phyloP scores from a whole-genome alignment of 2,888 invertebrate species.

The Synergus laeviventris region DNA sequence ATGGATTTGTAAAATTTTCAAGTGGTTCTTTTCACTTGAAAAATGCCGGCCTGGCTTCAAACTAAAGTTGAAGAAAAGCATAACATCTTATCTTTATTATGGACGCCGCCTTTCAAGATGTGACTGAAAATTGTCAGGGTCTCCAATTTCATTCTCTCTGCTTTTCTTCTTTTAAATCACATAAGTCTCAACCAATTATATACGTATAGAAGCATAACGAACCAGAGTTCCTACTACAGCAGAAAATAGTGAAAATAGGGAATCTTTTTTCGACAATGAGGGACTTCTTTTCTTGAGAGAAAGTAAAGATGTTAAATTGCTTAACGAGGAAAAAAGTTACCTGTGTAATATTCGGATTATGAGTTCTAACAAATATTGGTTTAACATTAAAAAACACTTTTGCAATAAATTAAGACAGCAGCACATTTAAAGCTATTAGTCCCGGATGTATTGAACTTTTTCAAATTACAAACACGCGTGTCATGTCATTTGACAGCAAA shows the following conservation, averaged over 20 bases:
- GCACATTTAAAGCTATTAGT: conserved; percentile 20
- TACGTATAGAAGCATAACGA: background rate
- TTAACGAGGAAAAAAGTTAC: conserved; percentile 11
- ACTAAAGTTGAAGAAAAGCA: background rate
- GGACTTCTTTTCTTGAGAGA: too few relatives aligned
- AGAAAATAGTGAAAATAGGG: background rate
- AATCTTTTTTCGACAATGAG: background rate
- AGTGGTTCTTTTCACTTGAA: background rate
- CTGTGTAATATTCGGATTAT: conserved; percentile 11
- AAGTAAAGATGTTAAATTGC: background rate
- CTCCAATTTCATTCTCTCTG: background rate
- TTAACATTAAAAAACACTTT: conserved; percentile 5
- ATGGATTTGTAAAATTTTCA: conserved; percentile 1
- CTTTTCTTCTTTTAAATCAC: background rate
- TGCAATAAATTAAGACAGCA: conserved; percentile 3
- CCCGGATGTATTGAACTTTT: background rate
- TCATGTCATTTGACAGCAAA: background rate
- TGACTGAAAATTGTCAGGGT: background rate
- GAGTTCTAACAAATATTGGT: conserved; percentile 22
- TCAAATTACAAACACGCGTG: background rate
- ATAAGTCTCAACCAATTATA: background rate
- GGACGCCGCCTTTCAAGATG: background rate
- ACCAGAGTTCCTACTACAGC: background rate
- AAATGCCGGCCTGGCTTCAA: background rate
- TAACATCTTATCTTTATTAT: conserved; percentile 13